These are phyloP conservation scores for Ceriagrion tenellum DNA, from an alignment of 2,888 invertebrate genomes.

Conservation along the genomic window DNA sequence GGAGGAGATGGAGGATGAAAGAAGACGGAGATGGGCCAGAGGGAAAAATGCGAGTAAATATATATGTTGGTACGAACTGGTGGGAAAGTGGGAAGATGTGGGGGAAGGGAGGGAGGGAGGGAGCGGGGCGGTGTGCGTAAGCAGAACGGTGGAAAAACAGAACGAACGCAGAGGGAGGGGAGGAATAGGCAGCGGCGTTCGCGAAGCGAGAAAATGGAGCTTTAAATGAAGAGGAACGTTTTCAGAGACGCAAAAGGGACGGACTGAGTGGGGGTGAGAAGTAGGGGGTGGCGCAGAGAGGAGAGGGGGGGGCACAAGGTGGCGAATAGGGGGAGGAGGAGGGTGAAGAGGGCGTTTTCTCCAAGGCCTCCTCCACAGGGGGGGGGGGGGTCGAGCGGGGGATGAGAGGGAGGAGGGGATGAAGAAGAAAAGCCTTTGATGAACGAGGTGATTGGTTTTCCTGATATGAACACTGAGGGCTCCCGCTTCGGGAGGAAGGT, in stretches of 20 bases:
- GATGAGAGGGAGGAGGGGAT: neutral
- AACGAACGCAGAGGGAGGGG: neutral
- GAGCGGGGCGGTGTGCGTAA: neutral
- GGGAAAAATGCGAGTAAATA: too few species aligned
- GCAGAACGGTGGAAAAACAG: conserved; percentile 9
- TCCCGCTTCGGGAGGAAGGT: neutral
- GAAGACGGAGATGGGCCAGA: too few species aligned
- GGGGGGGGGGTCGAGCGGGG: neutral
- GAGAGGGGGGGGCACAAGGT: neutral
- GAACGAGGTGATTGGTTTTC: conserved; percentile 50
- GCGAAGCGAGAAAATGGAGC: conserved; percentile 45
- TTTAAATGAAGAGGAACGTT: conserved; percentile 54
- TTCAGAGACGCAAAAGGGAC: conserved; percentile 12
- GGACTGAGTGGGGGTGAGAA: neutral
- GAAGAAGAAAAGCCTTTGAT: conserved; percentile 13
- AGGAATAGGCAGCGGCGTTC: neutral
- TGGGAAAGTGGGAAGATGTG: neutral
- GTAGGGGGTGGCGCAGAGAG: neutral
- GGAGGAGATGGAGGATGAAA: too few species aligned
- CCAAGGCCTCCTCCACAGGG: neutral
- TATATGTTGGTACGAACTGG: too few species aligned
- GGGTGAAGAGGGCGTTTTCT: neutral
- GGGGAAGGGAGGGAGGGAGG: neutral
- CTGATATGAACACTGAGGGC: conserved; percentile 45
- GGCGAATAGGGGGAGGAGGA: neutral